Evolutionary conservation across 2,888 invertebrate genomes (phyloP).

Genomic region (Drosophila paramelanica): DNA sequence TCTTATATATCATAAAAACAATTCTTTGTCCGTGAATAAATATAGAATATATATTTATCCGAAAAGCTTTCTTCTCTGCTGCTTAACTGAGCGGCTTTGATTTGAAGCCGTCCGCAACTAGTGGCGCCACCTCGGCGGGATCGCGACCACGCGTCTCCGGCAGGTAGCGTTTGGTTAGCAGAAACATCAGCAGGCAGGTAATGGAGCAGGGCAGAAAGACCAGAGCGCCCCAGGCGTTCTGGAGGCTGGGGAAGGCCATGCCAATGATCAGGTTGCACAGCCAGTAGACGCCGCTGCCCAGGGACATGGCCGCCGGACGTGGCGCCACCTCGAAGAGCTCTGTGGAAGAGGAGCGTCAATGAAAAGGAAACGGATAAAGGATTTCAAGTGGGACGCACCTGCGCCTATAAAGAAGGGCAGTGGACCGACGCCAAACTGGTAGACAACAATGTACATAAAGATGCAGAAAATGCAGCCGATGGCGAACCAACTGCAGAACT

Average conservation of each 20-base stretch:
- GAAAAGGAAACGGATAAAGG: slow-evolving; percentile 22
- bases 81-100: slow-evolving; percentile 81
- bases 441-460: slow-evolving; percentile 90
- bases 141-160: slow-evolving; percentile 91
- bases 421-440: slow-evolving; percentile 93
- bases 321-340: slow-evolving; percentile 94
- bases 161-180: slow-evolving; percentile 87
- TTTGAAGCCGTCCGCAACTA: slow-evolving; percentile 88
- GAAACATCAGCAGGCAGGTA: slow-evolving; percentile 75
- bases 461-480: slow-evolving; percentile 90
- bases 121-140: slow-evolving; percentile 87
- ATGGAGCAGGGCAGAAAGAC: slow-evolving; percentile 91
- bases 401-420: slow-evolving; percentile 94
- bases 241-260: slow-evolving; percentile 88
- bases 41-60: not conserved
- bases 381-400: slow-evolving; percentile 84
- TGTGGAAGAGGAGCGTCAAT: slow-evolving; percentile 61
- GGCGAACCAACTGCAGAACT: slow-evolving; percentile 88
- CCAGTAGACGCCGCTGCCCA: slow-evolving; percentile 95
- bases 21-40: not conserved
- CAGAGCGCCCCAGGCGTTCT: slow-evolving; percentile 88
- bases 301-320: slow-evolving; percentile 92
- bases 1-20: no score
- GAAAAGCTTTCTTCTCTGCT: not conserved
- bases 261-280: slow-evolving; percentile 93